phyloP scores from a whole-genome alignment of 2,113 vertebrate genomes.

The Gulo gulo region DNA sequence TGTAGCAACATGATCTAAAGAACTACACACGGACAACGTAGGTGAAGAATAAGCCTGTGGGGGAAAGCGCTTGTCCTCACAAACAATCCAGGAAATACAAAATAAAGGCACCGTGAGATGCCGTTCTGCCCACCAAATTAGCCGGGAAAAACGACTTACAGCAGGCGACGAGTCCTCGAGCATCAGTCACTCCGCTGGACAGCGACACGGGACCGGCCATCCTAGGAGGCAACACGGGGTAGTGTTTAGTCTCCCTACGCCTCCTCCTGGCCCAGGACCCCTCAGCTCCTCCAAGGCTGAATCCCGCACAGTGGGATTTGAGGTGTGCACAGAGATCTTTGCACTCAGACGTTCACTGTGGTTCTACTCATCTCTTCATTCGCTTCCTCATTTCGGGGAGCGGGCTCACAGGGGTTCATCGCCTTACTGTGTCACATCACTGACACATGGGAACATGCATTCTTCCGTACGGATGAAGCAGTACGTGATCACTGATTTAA shows the following conservation, averaged over 20 bases:
- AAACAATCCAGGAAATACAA: neutral
- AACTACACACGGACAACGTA: rapidly evolving
- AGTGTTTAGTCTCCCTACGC: neutral
- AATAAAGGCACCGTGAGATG: neutral
- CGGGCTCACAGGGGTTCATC: neutral
- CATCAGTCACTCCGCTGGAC: neutral
- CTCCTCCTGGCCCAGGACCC: neutral
- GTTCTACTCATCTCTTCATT: too few species aligned
- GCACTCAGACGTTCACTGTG: neutral
- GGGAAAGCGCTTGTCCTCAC: neutral
- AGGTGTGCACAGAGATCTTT: neutral
- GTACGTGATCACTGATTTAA: neutral
- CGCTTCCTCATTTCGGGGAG: neutral
- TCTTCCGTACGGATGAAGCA: neutral
- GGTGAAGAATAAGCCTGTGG: neutral
- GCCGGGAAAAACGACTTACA: neutral
- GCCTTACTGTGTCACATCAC: rapidly evolving
- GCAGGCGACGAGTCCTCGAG: rapidly evolving
- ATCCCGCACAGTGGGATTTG: neutral
- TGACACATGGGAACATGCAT: rapidly evolving
- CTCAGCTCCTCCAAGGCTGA: rapidly evolving
- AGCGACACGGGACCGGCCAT: rapidly evolving
- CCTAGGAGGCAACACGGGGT: rapidly evolving
- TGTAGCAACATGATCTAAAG: neutral
- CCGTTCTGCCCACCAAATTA: neutral